A percentile compares a stretch with the other conserved stretches of the same genome.
These are phyloP conservation scores for Petrocephalus zakoni DNA, from an alignment of 2,113 vertebrate species.

Conservation along the genomic window DNA sequence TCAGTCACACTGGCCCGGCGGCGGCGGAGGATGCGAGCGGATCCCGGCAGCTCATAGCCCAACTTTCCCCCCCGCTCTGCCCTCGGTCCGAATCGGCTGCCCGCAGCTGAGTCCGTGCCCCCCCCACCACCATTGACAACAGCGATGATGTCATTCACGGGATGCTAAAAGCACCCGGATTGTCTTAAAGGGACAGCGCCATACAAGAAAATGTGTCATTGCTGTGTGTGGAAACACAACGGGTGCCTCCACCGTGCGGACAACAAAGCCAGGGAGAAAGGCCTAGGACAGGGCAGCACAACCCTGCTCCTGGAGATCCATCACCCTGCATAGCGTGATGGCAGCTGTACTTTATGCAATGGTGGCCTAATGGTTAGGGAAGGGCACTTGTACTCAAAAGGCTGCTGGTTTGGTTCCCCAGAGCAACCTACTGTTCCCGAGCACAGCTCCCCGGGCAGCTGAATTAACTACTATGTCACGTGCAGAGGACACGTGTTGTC, in stretches of 20 bases:
- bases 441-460: too few species aligned
- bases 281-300: too few species aligned
- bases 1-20: slow-evolving; percentile 65
- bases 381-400: too few species aligned
- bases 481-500: too few species aligned
- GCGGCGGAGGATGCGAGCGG: slow-evolving; percentile 67
- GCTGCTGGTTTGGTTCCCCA: too few species aligned
- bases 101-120: slow-evolving; percentile 30
- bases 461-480: too few species aligned
- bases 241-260: not conserved
- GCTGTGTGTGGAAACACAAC: not conserved
- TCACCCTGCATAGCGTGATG: too few species aligned
- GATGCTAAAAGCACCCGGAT: slow-evolving; percentile 47
- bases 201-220: not conserved
- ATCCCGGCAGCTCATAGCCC: slow-evolving; percentile 55
- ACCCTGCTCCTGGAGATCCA: too few species aligned
- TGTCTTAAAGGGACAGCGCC: slow-evolving; percentile 29
- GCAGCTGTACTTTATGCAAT: too few species aligned
- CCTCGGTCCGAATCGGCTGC: slow-evolving; percentile 27
- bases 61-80: slow-evolving; percentile 12
- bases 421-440: too few species aligned
- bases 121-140: slow-evolving; percentile 56
- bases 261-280: not conserved
- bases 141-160: slow-evolving; percentile 66
- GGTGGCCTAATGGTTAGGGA: too few species aligned